Conservation (phyloP, 2,888 invertebrate genomes). For the Onchidella celtica region DNA sequence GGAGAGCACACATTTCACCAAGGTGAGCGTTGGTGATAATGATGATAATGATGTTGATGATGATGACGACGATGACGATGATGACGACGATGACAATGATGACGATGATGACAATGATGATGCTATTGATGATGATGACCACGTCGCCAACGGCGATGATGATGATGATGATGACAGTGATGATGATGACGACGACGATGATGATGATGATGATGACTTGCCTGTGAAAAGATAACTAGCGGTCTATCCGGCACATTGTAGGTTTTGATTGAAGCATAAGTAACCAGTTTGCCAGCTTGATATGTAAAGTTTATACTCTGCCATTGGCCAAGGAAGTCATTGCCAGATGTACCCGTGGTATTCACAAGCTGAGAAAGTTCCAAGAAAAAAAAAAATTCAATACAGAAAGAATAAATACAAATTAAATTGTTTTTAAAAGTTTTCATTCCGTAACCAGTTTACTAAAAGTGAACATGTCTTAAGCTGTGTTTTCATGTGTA, state of each 20-base stretch:
- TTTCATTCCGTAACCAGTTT: too few relatives aligned
- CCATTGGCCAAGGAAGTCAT: slow-evolving; percentile 43
- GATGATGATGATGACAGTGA: background rate
- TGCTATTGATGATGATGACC: background rate
- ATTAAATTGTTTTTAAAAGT: too few relatives aligned
- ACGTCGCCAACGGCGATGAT: background rate
- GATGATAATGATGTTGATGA: background rate
- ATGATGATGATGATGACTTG: background rate
- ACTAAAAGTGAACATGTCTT: too few relatives aligned
- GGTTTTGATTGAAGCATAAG: slow-evolving; percentile 18
- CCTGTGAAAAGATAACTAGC: slow-evolving; percentile 41
- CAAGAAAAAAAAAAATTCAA: background rate
- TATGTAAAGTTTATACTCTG: slow-evolving; percentile 24
- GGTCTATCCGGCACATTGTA: slow-evolving; percentile 4
- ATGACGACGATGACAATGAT: background rate
- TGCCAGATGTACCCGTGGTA: background rate
- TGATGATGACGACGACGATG: background rate
- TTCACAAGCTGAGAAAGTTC: slow-evolving; percentile 24
- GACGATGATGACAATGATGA: background rate
- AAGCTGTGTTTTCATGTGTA: too few relatives aligned
- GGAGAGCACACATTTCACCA: background rate
- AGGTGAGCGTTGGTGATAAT: background rate
- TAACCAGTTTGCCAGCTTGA: slow-evolving; percentile 30
- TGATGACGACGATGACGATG: background rate
- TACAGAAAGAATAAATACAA: too few relatives aligned